A percentile compares a stretch with the other conserved stretches of the same genome.
phyloP scores from a whole-genome alignment of 1,140 invertebrate species.

The Catajapyx aquilonaris region DNA sequence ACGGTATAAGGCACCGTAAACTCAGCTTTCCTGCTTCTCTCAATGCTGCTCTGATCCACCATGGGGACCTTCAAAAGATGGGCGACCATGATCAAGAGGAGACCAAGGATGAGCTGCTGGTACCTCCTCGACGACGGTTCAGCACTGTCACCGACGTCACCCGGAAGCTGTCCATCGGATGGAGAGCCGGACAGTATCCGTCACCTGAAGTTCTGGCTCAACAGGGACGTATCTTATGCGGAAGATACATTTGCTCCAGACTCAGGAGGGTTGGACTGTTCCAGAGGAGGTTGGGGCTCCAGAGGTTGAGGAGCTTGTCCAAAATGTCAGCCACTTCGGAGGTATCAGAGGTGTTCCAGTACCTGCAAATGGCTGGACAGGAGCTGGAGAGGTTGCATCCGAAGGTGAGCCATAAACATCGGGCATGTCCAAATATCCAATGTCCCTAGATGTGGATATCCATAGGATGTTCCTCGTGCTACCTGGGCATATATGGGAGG shows the following conservation, averaged over 20 bases:
- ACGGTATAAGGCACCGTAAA: too few species aligned
- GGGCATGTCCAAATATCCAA: too few species aligned
- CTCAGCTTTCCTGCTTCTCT: constrained; percentile 30
- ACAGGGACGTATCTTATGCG: constrained; percentile 36
- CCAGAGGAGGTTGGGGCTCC: constrained; percentile 43
- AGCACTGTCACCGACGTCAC: constrained; percentile 48
- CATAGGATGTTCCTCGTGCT: too few species aligned
- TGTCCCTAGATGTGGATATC: too few species aligned
- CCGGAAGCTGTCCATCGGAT: constrained; percentile 38
- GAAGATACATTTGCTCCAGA: constrained; percentile 38
- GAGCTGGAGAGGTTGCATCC: constrained; percentile 44
- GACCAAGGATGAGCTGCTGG: constrained; percentile 8
- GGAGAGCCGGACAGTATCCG: not conserved
- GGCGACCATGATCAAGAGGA: constrained; percentile 12
- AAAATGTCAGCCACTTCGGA: constrained; percentile 22
- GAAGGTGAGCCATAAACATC: too few species aligned
- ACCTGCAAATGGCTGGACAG: constrained; percentile 28
- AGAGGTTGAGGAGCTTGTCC: constrained; percentile 35
- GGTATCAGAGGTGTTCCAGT: constrained; percentile 34
- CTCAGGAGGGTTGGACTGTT: constrained; percentile 39
- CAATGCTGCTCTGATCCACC: constrained; percentile 19
- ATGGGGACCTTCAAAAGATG: too few species aligned
- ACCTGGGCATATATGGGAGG: too few species aligned
- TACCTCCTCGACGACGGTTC: constrained; percentile 29
- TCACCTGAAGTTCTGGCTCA: constrained; percentile 11